Base-by-base conservation (phyloP, 1,140 invertebrate genomes). In the Zaprionus inermis region DNA sequence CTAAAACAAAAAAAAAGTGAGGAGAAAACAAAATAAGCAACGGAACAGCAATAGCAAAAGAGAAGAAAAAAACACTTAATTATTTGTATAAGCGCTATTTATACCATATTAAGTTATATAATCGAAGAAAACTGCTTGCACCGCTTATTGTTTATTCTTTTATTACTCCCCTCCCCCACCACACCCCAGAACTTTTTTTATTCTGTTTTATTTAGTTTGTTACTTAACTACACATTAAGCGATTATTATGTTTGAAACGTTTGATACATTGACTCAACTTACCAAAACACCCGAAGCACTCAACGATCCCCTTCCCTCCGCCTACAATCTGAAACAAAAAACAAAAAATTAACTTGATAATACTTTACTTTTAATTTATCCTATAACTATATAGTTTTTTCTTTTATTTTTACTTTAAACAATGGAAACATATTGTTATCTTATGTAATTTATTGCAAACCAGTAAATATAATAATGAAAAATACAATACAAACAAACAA, bases 391-490 rank as follows among this genome's bases (percentile, higher is more conserved):
- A 65, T 75, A 70, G 72, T 70, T 74, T 63, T 71, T 60, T 66
- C 46, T 66, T 76, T 66, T 76, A 66, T 59, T 65, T 76, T 76
- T 76, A 76, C 32, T 76, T 76, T 72, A 72, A 72, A 66, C 73
- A 51, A 76, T 72, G 73, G 73, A 72, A 72, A 76, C 56, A 72
- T 76, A 72, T 72, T 72, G 68, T 72, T 76, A 76, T 76, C 63
- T 76, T 76, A 76, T 88, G 81, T 88, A 88, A 88, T 88, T 88
- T 88, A 88, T 88, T 88, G 83, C 83, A 88, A 86, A 88, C 83
- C 81, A 88, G 72, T 76, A 76, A 76, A 76, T 65, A 86, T 78
- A 85, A 86, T 70, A 86, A 70, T 79, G 51, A 85, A 71, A 81
- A 82, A 67, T 76, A 86, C 83, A 79, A 86, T 73, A 84, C 75